Percentiles rank a stretch among this genome's conserved stretches.
Conservation (phyloP, 2,888 invertebrate species). For the Andrena dorsata region DNA sequence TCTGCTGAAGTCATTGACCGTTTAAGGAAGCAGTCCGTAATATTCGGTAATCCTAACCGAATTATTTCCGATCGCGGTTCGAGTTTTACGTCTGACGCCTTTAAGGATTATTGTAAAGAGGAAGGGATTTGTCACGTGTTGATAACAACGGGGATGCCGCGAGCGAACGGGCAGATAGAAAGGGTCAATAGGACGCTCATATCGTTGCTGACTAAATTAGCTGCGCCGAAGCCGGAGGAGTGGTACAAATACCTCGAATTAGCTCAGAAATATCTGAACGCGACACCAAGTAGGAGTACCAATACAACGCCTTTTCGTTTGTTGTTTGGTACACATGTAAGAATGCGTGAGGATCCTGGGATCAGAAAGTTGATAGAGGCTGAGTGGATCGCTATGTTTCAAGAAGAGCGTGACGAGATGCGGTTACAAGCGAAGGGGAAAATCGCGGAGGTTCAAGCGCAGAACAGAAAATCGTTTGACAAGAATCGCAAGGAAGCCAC, state of each 20-base stretch:
- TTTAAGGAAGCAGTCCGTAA: background rate
- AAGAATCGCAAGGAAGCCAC: background rate
- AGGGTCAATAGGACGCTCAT: background rate
- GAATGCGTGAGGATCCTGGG: slow-evolving; percentile 3
- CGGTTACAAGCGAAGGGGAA: background rate
- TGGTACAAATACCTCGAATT: background rate
- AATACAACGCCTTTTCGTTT: too few species aligned
- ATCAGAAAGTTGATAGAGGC: background rate
- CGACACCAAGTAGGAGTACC: too few species aligned
- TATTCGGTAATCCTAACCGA: background rate
- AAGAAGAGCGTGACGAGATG: background rate
- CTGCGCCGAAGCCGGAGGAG: background rate
- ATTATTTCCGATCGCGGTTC: background rate
- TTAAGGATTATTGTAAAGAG: background rate
- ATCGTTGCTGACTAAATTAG: background rate
- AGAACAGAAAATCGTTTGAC: background rate
- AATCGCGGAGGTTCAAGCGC: background rate
- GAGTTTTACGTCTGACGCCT: background rate
- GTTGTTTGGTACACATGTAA: background rate
- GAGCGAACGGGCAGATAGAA: background rate
- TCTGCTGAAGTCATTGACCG: background rate
- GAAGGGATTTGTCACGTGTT: background rate
- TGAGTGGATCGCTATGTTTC: slow-evolving; percentile 3
- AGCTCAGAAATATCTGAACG: too few species aligned
- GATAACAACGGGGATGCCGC: background rate